Evolutionary conservation across 2,113 vertebrate genomes (phyloP).

Genomic region (Stictonetta naevosa): DNA sequence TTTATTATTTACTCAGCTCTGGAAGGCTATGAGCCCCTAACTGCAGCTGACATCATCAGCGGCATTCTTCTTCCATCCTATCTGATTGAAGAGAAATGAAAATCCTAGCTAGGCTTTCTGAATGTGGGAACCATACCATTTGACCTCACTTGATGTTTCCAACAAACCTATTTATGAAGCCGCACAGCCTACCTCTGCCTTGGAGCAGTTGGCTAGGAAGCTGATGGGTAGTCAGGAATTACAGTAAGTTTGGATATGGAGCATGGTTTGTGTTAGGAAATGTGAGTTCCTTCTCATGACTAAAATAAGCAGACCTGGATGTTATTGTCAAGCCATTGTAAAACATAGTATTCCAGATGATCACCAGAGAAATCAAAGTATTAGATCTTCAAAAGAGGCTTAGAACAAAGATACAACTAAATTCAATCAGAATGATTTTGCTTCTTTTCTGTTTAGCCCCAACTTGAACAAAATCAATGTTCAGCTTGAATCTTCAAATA

Average conservation of each 20-base stretch:
- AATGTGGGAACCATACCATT: neutral
- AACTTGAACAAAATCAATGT: neutral
- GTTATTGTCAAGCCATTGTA: neutral
- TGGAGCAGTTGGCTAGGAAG: neutral
- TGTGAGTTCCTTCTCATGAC: neutral
- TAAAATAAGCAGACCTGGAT: neutral
- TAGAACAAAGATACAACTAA: neutral
- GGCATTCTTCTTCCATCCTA: conserved; percentile 1
- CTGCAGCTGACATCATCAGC: neutral
- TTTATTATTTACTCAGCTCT: conserved; percentile 46
- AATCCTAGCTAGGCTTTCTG: neutral
- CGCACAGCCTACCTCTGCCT: neutral
- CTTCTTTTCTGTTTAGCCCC: neutral
- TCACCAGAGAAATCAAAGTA: neutral
- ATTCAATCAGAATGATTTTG: neutral
- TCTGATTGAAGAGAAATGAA: neutral
- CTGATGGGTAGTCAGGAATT: conserved; percentile 6
- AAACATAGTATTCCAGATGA: neutral
- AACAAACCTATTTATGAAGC: neutral
- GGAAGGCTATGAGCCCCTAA: neutral
- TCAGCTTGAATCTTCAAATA: neutral
- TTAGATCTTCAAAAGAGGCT: neutral
- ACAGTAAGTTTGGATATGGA: conserved; percentile 25
- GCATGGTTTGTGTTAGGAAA: neutral
- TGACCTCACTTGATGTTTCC: conserved; percentile 25